A percentile compares a stretch with the other conserved stretches of the same genome.
These are phyloP conservation scores for Strix uralensis DNA, from an alignment of 2,113 vertebrate species.

Conservation along the genomic window DNA sequence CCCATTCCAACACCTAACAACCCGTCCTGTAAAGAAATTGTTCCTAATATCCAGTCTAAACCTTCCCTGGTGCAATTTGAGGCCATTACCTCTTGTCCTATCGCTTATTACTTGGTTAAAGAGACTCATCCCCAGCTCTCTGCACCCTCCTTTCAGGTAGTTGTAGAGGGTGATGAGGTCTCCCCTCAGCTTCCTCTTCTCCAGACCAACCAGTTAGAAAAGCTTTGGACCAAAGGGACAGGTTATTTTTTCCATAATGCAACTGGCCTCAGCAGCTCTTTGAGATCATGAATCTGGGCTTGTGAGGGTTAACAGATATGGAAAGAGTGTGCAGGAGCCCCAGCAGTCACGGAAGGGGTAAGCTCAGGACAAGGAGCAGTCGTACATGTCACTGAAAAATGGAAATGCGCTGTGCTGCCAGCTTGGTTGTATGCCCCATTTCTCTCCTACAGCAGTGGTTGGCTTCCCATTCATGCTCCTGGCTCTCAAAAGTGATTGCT, in stretches of 20 bases:
- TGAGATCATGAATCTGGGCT: not conserved
- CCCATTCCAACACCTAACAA: too few species aligned
- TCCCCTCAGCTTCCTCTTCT: too few species aligned
- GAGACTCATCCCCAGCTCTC: too few species aligned
- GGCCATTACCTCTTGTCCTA: too few species aligned
- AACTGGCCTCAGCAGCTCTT: not conserved
- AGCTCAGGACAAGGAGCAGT: not conserved
- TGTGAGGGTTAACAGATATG: not conserved
- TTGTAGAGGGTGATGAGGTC: too few species aligned
- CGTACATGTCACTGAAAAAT: fast-evolving
- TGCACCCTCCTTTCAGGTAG: too few species aligned
- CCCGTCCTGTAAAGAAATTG: too few species aligned
- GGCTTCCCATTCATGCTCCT: not conserved
- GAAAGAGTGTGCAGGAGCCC: not conserved
- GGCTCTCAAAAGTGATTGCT: not conserved
- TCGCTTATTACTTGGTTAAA: too few species aligned
- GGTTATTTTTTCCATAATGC: not conserved
- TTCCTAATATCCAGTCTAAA: too few species aligned
- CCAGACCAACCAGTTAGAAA: not conserved
- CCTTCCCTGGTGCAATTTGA: too few species aligned
- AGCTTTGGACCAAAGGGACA: not conserved
- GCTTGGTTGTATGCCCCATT: not conserved
- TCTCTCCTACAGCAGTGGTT: not conserved
- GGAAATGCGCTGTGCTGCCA: not conserved
- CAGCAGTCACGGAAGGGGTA: not conserved